Conservation (phyloP, 2,888 invertebrate species). For the Drosophila aldrichi region DNA sequence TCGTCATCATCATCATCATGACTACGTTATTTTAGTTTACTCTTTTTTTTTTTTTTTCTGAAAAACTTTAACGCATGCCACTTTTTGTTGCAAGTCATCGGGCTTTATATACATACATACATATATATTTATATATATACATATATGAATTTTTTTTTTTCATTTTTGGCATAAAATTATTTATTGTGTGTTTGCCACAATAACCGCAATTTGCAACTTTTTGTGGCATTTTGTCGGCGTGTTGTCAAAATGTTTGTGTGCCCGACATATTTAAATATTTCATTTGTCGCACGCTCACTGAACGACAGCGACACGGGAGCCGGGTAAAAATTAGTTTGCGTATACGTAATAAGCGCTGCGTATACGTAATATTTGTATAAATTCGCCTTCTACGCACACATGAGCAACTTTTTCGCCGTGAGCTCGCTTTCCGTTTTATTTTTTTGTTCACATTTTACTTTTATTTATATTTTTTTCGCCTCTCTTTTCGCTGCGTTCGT, state of each 20-base stretch:
- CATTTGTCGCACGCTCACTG: slow-evolving; percentile 65
- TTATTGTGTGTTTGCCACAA: slow-evolving; percentile 71
- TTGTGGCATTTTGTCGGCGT: slow-evolving; percentile 77
- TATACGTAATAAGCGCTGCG: slow-evolving; percentile 17
- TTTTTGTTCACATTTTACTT: slow-evolving; percentile 13
- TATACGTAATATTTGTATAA: slow-evolving; percentile 32
- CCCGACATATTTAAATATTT: slow-evolving; percentile 76
- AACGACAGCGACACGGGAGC: slow-evolving; percentile 3
- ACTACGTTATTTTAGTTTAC: slow-evolving; percentile 43
- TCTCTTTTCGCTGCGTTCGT: slow-evolving; percentile 33
- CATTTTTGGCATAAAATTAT: slow-evolving; percentile 51
- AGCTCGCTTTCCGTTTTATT: slow-evolving; percentile 14
- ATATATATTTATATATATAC: neutral
- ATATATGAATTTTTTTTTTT: slow-evolving; percentile 14
- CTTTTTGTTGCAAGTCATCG: slow-evolving; percentile 68
- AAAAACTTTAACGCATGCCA: slow-evolving; percentile 67
- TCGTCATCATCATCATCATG: slow-evolving; percentile 37
- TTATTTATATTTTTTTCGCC: slow-evolving; percentile 2
- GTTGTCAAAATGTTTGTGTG: slow-evolving; percentile 77
- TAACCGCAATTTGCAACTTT: slow-evolving; percentile 81
- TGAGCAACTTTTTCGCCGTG: slow-evolving; percentile 11
- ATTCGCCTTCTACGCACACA: slow-evolving; percentile 9
- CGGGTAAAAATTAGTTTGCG: slow-evolving; percentile 47
- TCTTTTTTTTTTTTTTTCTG: slow-evolving; percentile 15
- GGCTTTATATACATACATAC: neutral